phyloP scores from a whole-genome alignment of 2,797 vertebrate species.

The Dallia pectoralis region DNA sequence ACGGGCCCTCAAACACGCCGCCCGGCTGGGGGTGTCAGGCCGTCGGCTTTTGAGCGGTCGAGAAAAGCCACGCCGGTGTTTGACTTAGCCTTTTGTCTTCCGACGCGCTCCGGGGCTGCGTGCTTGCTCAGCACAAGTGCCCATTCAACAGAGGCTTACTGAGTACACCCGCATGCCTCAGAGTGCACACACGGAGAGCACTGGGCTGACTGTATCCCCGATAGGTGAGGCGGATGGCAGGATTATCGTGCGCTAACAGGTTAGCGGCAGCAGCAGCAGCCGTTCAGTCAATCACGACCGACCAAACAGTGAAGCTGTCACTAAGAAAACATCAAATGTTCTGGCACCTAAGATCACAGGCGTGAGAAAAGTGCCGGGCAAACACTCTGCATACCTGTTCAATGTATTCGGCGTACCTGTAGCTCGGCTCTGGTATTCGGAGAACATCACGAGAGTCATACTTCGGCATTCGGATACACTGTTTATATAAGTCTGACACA shows the following conservation, averaged over 20 bases:
- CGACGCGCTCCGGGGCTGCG: constrained; percentile 43
- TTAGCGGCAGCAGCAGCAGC: too few relatives aligned
- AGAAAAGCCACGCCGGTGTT: constrained; percentile 48
- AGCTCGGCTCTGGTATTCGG: background rate
- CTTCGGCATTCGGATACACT: too few relatives aligned
- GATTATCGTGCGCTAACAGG: too few relatives aligned
- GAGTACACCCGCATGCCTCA: constrained; percentile 20
- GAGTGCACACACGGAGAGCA: background rate
- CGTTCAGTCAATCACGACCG: too few relatives aligned
- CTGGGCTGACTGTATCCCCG: background rate
- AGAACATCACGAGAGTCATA: too few relatives aligned
- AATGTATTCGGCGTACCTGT: background rate
- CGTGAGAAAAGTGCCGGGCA: too few relatives aligned
- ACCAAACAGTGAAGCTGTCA: too few relatives aligned
- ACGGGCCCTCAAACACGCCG: constrained; percentile 23
- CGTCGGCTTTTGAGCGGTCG: constrained; percentile 43
- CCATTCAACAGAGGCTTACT: constrained; percentile 53
- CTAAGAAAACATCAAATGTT: too few relatives aligned
- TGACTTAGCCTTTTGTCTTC: constrained; percentile 35
- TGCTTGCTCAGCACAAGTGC: constrained; percentile 32
- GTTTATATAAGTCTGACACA: too few relatives aligned
- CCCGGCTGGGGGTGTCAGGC: constrained; percentile 27
- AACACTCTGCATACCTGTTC: background rate
- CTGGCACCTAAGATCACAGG: too few relatives aligned
- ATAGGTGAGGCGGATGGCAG: background rate